Base-by-base conservation (phyloP, 2,113 vertebrate genomes). In the Lipotes vexillifer region DNA sequence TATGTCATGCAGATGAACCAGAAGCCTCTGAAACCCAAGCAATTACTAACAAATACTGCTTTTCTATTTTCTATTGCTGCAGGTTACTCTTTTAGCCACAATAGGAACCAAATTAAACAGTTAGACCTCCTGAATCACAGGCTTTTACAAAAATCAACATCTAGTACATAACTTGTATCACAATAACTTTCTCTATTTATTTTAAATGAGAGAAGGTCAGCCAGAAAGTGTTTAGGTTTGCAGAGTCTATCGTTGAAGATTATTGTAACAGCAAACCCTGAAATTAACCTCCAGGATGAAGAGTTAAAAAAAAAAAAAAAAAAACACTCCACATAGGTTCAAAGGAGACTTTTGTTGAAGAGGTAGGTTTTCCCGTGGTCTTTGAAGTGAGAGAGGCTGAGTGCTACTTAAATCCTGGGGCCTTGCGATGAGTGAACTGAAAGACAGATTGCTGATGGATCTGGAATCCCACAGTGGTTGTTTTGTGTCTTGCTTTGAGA, bases 261-360 rank as follows among this genome's bases (percentile, higher is more conserved):
- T 68, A 69, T 65, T 66, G 15, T 83, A 87, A 96, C 78, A 95
- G 66, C 36, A 68, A 80, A 90, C 23, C n/a, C 23, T 31, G 89
- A 82, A 88, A 95, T 88, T 96, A 93, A 86, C 75, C 41, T 94
- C 55, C 46, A 20, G 31, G 82, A 90, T 90, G 74, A 94, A 91
- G 33, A 97, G 44, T 68, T 38, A 86, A 44, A 46, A 4, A 75
- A 52, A 77, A 49, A 93, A 38, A 52, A 94, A 23, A 61, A 33
- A 81, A 36, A 66, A 41, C 90, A 81, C 72, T 96, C 77, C 36
- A 82, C 68, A 5, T 55, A 33, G 33, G n/a, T 90, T 98, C 83
- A 97, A 97, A 96, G 92, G 77, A 74, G 90, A 96, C 95, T 97
- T 97, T 97, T 97, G 96, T 98, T 97, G 63, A 96, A 97, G 78